Percentiles rank a stretch among this genome's conserved stretches.
These are phyloP conservation scores for Drosophila pegasa DNA, from an alignment of 2,888 invertebrate genomes.

Conservation along the genomic window DNA sequence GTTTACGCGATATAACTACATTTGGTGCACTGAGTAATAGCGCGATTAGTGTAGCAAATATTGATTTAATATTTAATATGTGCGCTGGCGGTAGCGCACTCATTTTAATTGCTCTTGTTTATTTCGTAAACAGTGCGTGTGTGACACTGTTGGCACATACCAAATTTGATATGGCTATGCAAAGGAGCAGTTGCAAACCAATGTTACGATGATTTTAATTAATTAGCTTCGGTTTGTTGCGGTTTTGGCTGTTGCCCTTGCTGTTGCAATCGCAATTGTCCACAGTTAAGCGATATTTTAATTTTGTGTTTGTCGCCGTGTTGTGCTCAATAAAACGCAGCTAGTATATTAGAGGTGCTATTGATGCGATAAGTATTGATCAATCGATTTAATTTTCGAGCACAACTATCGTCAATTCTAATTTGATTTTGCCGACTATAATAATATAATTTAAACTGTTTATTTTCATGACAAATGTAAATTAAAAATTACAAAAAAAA, in stretches of 20 bases:
- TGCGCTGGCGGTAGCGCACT: slow-evolving; percentile 43
- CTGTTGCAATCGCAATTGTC: slow-evolving; percentile 27
- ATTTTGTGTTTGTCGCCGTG: slow-evolving; percentile 6
- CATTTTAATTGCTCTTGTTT: slow-evolving; percentile 52
- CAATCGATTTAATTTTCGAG: slow-evolving; percentile 5
- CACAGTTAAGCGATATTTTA: slow-evolving; percentile 34
- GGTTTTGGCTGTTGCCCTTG: slow-evolving; percentile 5
- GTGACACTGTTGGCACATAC: slow-evolving; percentile 41
- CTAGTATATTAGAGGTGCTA: slow-evolving; percentile 3
- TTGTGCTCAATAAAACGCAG: slow-evolving; percentile 18
- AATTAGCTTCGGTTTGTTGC: slow-evolving; percentile 19
- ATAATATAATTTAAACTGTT: not conserved
- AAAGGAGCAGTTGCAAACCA: not conserved
- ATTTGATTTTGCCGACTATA: not conserved
- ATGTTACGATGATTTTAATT: slow-evolving; percentile 15
- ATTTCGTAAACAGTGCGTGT: slow-evolving; percentile 32
- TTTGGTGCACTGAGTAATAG: slow-evolving; percentile 50
- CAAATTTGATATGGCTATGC: slow-evolving; percentile 11
- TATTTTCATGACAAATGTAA: too few relatives aligned
- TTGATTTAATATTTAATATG: slow-evolving; percentile 67
- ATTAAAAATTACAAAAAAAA: too few relatives aligned
- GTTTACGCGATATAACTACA: slow-evolving; percentile 85
- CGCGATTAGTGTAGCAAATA: slow-evolving; percentile 50
- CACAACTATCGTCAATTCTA: not conserved
- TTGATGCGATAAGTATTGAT: slow-evolving; percentile 23